phyloP scores from a whole-genome alignment of 2,797 vertebrate species.

The Sebastes glaucus region DNA sequence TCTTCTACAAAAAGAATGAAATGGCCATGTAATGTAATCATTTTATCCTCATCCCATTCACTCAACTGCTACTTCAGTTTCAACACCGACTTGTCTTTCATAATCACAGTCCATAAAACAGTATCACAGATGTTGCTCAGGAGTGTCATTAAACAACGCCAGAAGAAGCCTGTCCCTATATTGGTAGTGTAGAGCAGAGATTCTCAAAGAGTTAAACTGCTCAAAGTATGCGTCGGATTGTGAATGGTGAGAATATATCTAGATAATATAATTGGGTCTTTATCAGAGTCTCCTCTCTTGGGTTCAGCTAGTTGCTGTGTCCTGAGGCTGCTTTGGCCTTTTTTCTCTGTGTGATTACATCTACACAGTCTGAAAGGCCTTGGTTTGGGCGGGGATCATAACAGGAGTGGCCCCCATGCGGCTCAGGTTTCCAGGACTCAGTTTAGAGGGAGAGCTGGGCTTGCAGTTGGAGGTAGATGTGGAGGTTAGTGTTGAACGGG shows the following conservation, averaged over 20 bases:
- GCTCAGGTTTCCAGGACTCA: slow-evolving; percentile 72
- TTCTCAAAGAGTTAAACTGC: neutral
- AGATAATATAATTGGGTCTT: slow-evolving; percentile 2
- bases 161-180: neutral
- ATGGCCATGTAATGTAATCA: neutral
- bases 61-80: neutral
- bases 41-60: neutral
- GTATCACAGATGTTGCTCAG: neutral
- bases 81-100: neutral
- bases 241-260: slow-evolving; percentile 7
- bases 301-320: slow-evolving; percentile 24
- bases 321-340: slow-evolving; percentile 19
- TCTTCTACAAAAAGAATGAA: neutral
- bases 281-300: neutral
- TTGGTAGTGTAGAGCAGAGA: slow-evolving; percentile 1
- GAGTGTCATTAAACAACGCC: neutral
- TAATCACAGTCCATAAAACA: neutral
- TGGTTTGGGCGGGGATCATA: slow-evolving; percentile 85
- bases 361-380: slow-evolving; percentile 88
- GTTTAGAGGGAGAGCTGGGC: slow-evolving; percentile 77
- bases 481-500: slow-evolving; percentile 81
- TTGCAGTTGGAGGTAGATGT: slow-evolving; percentile 77
- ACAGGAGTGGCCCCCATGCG: slow-evolving; percentile 82
- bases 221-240: neutral
- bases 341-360: neutral